Conservation (phyloP, 2,888 invertebrate genomes). For the Steromphala cineraria region DNA sequence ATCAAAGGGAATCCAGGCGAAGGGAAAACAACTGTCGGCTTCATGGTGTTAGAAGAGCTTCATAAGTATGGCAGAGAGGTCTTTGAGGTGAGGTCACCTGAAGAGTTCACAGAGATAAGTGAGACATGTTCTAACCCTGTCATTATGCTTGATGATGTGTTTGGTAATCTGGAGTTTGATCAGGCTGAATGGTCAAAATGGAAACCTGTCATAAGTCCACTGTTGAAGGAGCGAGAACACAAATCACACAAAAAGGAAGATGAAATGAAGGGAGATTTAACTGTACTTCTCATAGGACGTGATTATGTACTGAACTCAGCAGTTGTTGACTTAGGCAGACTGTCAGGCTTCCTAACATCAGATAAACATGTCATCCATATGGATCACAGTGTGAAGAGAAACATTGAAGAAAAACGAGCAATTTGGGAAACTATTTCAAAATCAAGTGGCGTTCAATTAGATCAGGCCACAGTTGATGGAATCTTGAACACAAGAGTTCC, state of each 20-base stretch:
- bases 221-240: neutral
- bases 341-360: neutral
- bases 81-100: neutral
- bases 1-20: neutral
- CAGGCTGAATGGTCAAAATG: neutral
- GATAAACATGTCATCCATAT: neutral
- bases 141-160: neutral
- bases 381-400: neutral
- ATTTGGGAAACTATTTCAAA: neutral
- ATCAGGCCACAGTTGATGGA: neutral
- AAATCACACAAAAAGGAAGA: neutral
- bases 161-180: neutral
- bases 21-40: neutral
- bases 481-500: neutral
- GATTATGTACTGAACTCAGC: neutral
- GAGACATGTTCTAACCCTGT: neutral
- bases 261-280: neutral
- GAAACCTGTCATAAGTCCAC: neutral
- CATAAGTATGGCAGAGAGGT: neutral
- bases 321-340: neutral
- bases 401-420: neutral
- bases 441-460: neutral
- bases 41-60: neutral
- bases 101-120: neutral
- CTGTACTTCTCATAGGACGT: neutral